A percentile compares a stretch with the other conserved stretches of the same genome.
Evolutionary conservation across 2,113 vertebrate species (phyloP).

Genomic region (Passer montanus): DNA sequence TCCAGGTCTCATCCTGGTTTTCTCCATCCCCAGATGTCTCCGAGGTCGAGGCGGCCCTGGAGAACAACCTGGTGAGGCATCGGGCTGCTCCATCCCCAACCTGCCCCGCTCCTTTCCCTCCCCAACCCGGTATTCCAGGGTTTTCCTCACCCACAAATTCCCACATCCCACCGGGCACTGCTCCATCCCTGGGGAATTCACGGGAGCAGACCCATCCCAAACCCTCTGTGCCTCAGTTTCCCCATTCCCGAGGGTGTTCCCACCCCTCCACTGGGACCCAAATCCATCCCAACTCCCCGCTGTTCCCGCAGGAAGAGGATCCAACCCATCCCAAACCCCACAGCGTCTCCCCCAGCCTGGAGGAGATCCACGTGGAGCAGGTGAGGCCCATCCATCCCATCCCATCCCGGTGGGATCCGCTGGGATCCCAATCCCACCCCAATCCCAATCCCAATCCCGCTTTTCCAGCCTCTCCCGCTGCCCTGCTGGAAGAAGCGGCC

Average conservation of each 20-base stretch:
- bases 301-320: constrained; percentile 3
- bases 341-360: accelerated
- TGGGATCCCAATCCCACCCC: background rate
- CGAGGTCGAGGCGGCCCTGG: accelerated
- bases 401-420: accelerated
- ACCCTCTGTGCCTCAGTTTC: background rate
- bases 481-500: too few species aligned
- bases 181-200: background rate
- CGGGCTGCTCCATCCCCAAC: accelerated
- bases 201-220: background rate
- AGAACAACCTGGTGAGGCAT: constrained; percentile 24
- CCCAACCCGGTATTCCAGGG: background rate
- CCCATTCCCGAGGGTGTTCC: background rate
- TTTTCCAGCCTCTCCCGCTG: too few species aligned
- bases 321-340: background rate
- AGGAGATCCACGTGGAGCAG: background rate
- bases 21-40: background rate
- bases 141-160: background rate
- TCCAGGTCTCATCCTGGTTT: accelerated
- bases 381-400: background rate
- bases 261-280: background rate
- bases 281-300: background rate
- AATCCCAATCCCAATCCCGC: too few species aligned
- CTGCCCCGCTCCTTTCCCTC: background rate
- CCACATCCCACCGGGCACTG: background rate